These are phyloP conservation scores for Tuta absoluta DNA, from an alignment of 2,888 invertebrate species.

Conservation along the genomic window DNA sequence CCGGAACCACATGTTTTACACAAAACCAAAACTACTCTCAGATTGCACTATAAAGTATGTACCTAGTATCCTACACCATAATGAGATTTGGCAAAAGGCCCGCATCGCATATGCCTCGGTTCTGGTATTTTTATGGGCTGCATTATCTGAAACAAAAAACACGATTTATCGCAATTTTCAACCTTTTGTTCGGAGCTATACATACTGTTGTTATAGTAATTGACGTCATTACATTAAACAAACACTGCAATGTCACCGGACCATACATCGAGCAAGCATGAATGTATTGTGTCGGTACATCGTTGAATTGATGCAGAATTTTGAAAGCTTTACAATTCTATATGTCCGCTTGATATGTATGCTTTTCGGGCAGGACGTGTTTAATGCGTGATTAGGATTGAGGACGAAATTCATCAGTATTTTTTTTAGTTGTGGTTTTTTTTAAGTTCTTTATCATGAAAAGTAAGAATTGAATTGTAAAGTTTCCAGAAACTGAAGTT, in stretches of 20 bases:
- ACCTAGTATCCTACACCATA: too few relatives aligned
- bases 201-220: too few relatives aligned
- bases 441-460: not conserved
- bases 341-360: not conserved
- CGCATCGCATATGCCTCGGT: not conserved
- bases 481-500: conserved; percentile 28
- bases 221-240: conserved; percentile 10
- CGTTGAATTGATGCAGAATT: conserved; percentile 43
- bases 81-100: conserved; percentile 1
- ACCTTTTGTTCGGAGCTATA: not conserved
- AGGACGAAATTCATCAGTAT: too few relatives aligned
- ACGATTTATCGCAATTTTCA: not conserved
- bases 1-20: too few relatives aligned
- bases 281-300: conserved; percentile 66
- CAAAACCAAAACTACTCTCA: too few relatives aligned
- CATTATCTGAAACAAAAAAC: conserved; percentile 1
- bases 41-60: not conserved
- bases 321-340: conserved; percentile 38
- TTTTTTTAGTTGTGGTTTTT: not conserved
- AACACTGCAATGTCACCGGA: conserved; percentile 51
- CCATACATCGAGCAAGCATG: conserved; percentile 61
- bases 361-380: conserved; percentile 2
- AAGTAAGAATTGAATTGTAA: conserved; percentile 26
- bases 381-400: too few relatives aligned
- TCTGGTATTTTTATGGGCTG: conserved; percentile 4